phyloP scores from a whole-genome alignment of 1,140 invertebrate genomes.

The Stegodyphus dumicola region DNA sequence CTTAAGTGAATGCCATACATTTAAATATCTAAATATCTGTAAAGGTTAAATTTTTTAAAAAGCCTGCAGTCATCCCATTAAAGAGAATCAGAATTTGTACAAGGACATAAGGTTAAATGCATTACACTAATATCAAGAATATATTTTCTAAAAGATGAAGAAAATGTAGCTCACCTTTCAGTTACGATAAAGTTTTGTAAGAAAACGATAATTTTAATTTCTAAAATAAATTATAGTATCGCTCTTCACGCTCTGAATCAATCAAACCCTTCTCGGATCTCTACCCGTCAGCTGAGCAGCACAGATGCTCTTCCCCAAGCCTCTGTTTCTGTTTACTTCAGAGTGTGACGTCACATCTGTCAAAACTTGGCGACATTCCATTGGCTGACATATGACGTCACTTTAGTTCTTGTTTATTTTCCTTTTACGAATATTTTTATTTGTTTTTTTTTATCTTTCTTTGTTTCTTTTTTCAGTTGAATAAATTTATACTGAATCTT shows the following conservation, averaged over 20 bases:
- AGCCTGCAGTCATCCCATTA: too few relatives aligned
- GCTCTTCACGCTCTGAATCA: neutral
- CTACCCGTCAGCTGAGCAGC: constrained; percentile 42
- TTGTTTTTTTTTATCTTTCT: too few relatives aligned
- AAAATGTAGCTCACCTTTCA: too few relatives aligned
- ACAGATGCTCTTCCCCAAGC: constrained; percentile 44
- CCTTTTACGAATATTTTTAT: neutral
- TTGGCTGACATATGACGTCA: constrained; percentile 14
- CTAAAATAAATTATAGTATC: neutral
- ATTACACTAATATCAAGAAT: neutral
- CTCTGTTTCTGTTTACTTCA: constrained; percentile 59
- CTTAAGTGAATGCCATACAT: too few relatives aligned
- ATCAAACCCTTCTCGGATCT: neutral
- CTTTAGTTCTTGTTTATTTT: neutral
- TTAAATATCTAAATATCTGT: too few relatives aligned
- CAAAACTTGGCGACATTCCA: constrained; percentile 55
- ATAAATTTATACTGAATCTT: too few relatives aligned
- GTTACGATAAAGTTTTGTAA: too few relatives aligned
- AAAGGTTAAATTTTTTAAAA: too few relatives aligned
- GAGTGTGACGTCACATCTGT: constrained; percentile 49
- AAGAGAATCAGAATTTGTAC: too few relatives aligned
- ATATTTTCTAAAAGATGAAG: too few relatives aligned
- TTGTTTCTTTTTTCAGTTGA: too few relatives aligned
- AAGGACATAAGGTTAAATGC: too few relatives aligned
- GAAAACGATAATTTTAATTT: neutral